A percentile compares a stretch with the other conserved stretches of the same genome.
phyloP scores from a whole-genome alignment of 2,888 invertebrate genomes.

The Taphrorychus bicolor region DNA sequence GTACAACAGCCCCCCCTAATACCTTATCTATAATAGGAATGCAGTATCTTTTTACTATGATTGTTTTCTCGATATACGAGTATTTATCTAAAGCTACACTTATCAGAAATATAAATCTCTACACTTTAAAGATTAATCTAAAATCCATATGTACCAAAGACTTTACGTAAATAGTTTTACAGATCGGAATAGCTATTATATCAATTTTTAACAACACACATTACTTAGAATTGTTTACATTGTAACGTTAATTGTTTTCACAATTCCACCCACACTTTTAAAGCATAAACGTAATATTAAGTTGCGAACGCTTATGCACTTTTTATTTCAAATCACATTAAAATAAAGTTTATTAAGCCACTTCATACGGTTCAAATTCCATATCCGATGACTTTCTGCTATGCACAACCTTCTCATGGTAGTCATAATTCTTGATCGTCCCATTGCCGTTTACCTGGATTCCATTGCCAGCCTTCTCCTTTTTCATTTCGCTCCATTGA shows the following conservation, averaged over 20 bases:
- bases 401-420: constrained; percentile 64
- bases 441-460: constrained; percentile 47
- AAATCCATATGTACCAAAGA: background rate
- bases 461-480: constrained; percentile 45
- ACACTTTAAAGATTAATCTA: background rate
- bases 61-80: background rate
- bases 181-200: too few species aligned
- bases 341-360: too few species aligned
- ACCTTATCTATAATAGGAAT: constrained; percentile 17
- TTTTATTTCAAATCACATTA: too few species aligned
- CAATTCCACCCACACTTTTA: too few species aligned
- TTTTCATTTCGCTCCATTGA: constrained; percentile 51
- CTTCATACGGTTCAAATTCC: constrained; percentile 73
- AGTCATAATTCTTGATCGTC: constrained; percentile 54
- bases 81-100: background rate
- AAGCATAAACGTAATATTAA: too few species aligned
- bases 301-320: too few species aligned
- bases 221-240: too few species aligned
- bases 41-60: background rate
- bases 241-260: too few species aligned
- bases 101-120: background rate
- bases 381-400: constrained; percentile 79
- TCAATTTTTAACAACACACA: too few species aligned
- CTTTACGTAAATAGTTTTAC: too few species aligned
- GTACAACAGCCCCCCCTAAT: background rate